Conservation (phyloP, 2,888 invertebrate genomes). For the Netelia melanura region DNA sequence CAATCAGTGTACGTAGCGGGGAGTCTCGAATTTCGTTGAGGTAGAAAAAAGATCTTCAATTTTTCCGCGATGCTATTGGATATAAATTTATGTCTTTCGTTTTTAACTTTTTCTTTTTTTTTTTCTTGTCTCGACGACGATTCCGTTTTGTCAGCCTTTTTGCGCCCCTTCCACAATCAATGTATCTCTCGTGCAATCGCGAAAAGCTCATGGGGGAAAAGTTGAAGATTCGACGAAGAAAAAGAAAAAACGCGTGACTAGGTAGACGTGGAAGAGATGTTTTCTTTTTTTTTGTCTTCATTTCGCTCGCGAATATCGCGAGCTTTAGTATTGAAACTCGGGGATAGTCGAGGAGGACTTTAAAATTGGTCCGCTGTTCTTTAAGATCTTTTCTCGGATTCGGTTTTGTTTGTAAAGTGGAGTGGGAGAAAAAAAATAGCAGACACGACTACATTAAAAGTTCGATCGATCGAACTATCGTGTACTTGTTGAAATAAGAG, state of each 20-base stretch:
- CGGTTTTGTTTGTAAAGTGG: no score
- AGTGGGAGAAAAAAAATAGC: no score
- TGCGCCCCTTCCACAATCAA: not conserved
- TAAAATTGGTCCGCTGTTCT: no score
- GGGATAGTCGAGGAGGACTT: no score
- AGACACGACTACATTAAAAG: no score
- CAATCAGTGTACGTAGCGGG: not conserved
- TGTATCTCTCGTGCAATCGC: not conserved
- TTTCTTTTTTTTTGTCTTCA: not conserved
- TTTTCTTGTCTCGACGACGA: not conserved
- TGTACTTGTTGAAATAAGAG: no score
- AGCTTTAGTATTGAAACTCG: not conserved
- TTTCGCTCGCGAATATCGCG: not conserved
- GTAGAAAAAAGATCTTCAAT: not conserved
- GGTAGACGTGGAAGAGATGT: not conserved
- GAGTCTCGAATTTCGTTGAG: not conserved
- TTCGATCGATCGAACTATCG: no score
- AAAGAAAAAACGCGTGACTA: not conserved
- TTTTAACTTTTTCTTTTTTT: slow-evolving; percentile 9
- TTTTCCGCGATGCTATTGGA: not conserved
- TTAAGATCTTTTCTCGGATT: no score
- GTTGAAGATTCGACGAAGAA: not conserved
- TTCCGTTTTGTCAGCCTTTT: slow-evolving; percentile 4
- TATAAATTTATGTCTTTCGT: slow-evolving; percentile 1
- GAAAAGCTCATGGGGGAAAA: not conserved